Evolutionary conservation across 2,888 invertebrate genomes (phyloP), one percentile per base, ranked within the genome.

Genomic region (Ctenicera cuprea): DNA sequence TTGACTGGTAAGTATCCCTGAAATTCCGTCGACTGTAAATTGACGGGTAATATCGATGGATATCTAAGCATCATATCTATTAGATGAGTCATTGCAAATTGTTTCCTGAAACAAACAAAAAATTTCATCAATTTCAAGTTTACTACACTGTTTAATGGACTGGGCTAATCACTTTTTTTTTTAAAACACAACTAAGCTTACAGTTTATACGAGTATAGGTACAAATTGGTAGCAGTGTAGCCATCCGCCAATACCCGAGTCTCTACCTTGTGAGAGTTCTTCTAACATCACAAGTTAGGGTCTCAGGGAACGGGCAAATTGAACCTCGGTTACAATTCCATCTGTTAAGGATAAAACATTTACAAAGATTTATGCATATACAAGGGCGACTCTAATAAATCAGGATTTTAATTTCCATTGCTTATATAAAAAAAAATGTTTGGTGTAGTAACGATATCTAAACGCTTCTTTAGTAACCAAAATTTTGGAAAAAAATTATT

Each of bases 291-390:
- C 92, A 92, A 92, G 91, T 91, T 92, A 92, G 91, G 92, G 92
- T 92, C 92, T 92, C 92, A 92, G 92, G 92, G 92, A 92, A 90
- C 89, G 90, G 91, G 91, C 90, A 90, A 89, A 88, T 88, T 89
- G 88, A 88, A 87, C 86, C 86, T 84, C 84, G 80, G 83, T 82
- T 57, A 70, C 12, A 62, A 18, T 41, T 11, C 37, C 22, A 12
- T 57, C 26, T 7, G 48, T 16, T 48, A 2, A 3, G 26, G 26
- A 26, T 26, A 9, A 33, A 33, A 33, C 8, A 33, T 8, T 26
- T 26, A 26, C 26, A 26, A 26, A 26, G n/a, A 26, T 5, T 3
- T 26, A 26, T 3, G 26, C 26, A 26, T 26, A 2, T 26, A 26
- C 26, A n/a, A 26, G 26, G 12, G 48, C 8, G 48, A 16, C 41